Conservation (phyloP, 2,888 invertebrate genomes). For the Aspidiotus destructor region DNA sequence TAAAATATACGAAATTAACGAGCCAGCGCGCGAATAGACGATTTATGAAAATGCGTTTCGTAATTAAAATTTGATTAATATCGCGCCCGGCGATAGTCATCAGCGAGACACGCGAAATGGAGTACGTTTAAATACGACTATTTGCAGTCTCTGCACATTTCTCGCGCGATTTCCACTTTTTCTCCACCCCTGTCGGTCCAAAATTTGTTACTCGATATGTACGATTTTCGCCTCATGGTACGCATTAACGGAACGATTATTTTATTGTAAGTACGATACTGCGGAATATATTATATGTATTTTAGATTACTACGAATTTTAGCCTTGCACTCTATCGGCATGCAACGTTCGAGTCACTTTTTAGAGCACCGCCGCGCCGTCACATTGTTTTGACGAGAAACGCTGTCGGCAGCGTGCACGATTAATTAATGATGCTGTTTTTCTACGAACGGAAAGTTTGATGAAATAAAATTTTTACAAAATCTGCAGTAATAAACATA, state of each 20-base stretch:
- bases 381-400: too few relatives aligned
- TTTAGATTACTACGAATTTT: background rate
- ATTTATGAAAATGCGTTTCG: conserved; percentile 5
- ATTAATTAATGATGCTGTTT: background rate
- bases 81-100: background rate
- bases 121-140: background rate
- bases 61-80: conserved; percentile 21
- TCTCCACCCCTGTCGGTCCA: too few relatives aligned
- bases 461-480: too few relatives aligned
- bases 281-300: conserved; percentile 2
- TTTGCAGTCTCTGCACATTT: too few relatives aligned
- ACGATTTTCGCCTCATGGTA: background rate
- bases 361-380: too few relatives aligned
- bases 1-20: conserved; percentile 15
- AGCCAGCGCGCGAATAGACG: conserved; percentile 5
- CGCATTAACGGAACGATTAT: background rate
- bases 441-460: background rate
- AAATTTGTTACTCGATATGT: background rate
- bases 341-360: too few relatives aligned
- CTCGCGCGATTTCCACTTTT: too few relatives aligned
- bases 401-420: too few relatives aligned
- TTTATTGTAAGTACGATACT: conserved; percentile 10
- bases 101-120: background rate
- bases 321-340: too few relatives aligned
- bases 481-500: too few relatives aligned